Base-by-base conservation (phyloP, 2,797 vertebrate species). In the Benthosema pterotum region DNA sequence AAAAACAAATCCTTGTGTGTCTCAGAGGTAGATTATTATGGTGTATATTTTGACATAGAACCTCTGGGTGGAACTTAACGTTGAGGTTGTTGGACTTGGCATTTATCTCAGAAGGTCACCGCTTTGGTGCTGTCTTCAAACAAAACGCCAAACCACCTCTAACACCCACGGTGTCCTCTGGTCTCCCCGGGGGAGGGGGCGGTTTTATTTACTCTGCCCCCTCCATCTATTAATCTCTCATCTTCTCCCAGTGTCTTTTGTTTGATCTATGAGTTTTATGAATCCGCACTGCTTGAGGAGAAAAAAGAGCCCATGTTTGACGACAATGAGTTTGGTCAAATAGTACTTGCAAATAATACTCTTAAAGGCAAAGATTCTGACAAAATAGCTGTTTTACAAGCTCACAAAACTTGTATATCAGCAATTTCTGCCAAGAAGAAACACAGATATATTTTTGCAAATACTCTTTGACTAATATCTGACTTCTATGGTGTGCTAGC, bases 131-230 rank as follows among this genome's bases (percentile, higher is more conserved):
- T 14, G 71, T 58, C 67, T 69, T 71, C 52, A 1, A 65, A 61
- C n/a, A 28, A 59, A 63, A 49, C 69, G 79, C 87, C 85, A 90
- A 88, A 87, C 67, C 80, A 84, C 79, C 83, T 86, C 78, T 71
- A 74, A 89, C 79, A 83, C 87, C 80, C 85, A 84, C 84, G 81
- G 84, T 90, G 86, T 87, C 83, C 82, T 87, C 75, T 82, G 62
- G 47, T 74, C 19, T 43, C 49, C 28, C 61, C 12, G 18, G 82
- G 78, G 86, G 82, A 15, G 82, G 78, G 86, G 82, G 79, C 79
- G 72, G 83, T 87, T 88, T 86, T 83, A 75, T 85, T 68, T 77
- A 80, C 71, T 71, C 85, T 79, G 69, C 69, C 79, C 76, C 65
- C 49, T 49, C 82, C 69, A 87, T 71, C 85, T 86, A 81, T 83